Evolutionary conservation across 2,797 vertebrate genomes (phyloP).

Genomic region (Gambelia wislizenii): DNA sequence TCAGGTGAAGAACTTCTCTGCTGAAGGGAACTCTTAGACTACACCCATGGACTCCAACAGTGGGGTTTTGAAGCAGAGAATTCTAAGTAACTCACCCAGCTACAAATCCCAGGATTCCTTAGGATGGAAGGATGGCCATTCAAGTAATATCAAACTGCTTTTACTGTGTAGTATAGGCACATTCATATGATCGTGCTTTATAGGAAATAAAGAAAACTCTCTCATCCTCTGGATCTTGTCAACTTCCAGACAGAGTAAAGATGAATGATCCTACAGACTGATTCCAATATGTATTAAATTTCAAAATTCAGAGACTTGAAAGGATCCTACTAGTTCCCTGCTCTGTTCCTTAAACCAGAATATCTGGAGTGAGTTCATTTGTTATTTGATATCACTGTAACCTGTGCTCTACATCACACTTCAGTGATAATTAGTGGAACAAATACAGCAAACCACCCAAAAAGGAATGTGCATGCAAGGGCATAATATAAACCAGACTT

Average conservation of each 20-base stretch:
- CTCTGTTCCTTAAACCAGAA: conserved; percentile 36
- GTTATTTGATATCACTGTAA: conserved; percentile 39
- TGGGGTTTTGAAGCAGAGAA: too few relatives aligned
- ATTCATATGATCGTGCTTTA: too few relatives aligned
- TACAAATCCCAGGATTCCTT: too few relatives aligned
- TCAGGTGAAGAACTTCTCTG: too few relatives aligned
- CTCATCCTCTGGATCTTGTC: not conserved
- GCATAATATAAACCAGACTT: conserved; percentile 37
- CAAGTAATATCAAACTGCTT: too few relatives aligned
- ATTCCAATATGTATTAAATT: conserved; percentile 46
- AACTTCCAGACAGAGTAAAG: conserved; percentile 42
- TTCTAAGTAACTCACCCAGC: too few relatives aligned
- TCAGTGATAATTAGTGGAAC: conserved; percentile 40
- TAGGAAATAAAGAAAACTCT: too few relatives aligned
- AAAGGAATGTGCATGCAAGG: conserved; percentile 37
- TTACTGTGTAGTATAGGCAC: too few relatives aligned
- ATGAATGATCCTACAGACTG: conserved; percentile 14
- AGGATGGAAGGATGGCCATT: too few relatives aligned
- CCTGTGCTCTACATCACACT: conserved; percentile 34
- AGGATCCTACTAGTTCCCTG: not conserved
- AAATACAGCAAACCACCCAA: conserved; percentile 40
- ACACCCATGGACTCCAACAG: too few relatives aligned
- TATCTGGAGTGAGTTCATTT: conserved; percentile 31
- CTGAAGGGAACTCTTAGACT: too few relatives aligned
- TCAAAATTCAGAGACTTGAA: conserved; percentile 38